phyloP scores from a whole-genome alignment of 2,888 invertebrate genomes.

The Calephelis perditalis region DNA sequence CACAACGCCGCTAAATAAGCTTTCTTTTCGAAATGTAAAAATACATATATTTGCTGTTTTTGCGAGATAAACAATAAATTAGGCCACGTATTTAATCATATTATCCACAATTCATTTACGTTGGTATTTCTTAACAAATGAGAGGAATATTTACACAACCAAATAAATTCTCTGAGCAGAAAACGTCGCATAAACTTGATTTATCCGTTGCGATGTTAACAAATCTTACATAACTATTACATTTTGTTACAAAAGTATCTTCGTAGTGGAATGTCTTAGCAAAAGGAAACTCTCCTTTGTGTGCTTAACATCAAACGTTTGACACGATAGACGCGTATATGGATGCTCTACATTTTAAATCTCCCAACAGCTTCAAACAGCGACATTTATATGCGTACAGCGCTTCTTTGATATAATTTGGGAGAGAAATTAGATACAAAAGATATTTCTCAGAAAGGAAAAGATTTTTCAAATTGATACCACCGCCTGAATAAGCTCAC shows the following conservation, averaged over 20 bases:
- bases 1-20: no score
- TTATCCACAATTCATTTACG: conserved; percentile 10
- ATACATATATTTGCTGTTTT: not conserved
- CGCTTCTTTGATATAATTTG: no score
- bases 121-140: conserved; percentile 28
- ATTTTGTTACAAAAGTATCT: conserved; percentile 36
- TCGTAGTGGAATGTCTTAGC: conserved; percentile 28
- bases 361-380: conserved; percentile 2
- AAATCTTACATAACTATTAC: conserved; percentile 51
- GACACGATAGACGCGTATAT: conserved; percentile 14
- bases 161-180: conserved; percentile 69
- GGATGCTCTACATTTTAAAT: conserved; percentile 12
- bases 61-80: conserved; percentile 10
- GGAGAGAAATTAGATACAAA: no score
- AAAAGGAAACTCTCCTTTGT: conserved; percentile 26
- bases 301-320: conserved; percentile 31
- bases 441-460: no score
- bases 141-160: conserved; percentile 49
- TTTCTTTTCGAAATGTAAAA: not conserved
- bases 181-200: conserved; percentile 73
- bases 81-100: not conserved
- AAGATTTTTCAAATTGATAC: no score
- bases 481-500: no score
- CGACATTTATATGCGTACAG: no score
- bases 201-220: conserved; percentile 65